A percentile compares a stretch with the other conserved stretches of the same genome.
These are phyloP conservation scores for Tonatia bakeri DNA, from an alignment of 2,113 vertebrate genomes.

Conservation along the genomic window DNA sequence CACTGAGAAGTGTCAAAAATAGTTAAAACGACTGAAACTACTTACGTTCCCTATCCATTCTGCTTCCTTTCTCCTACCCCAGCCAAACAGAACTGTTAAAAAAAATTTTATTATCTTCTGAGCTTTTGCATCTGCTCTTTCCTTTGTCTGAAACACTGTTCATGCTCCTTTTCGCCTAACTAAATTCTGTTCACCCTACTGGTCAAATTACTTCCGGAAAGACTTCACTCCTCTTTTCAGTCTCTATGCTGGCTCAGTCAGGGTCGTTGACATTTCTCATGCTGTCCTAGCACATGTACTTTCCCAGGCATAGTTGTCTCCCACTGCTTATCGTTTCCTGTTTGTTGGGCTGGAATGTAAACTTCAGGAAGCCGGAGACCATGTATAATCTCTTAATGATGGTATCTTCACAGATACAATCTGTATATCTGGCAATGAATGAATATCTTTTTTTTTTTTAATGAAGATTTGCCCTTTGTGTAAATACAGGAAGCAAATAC, in stretches of 20 bases:
- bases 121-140: not conserved
- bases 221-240: not conserved
- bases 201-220: not conserved
- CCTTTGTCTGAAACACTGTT: not conserved
- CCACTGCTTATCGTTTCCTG: constrained; percentile 14
- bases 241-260: too few species aligned
- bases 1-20: not conserved
- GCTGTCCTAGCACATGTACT: not conserved
- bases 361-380: not conserved
- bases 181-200: not conserved
- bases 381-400: not conserved
- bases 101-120: not conserved
- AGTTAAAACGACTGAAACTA: not conserved
- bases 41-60: rapidly evolving
- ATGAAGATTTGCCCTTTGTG: not conserved
- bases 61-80: not conserved
- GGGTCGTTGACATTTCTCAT: not conserved
- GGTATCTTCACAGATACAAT: not conserved
- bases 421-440: not conserved
- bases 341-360: constrained; percentile 43
- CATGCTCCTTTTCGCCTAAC: not conserved
- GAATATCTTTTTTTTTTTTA: not conserved
- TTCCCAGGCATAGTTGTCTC: not conserved
- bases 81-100: not conserved
- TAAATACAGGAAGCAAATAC: not conserved